Evolutionary conservation across 2,797 vertebrate species (phyloP).

Genomic region (Heterohyrax brucei): DNA sequence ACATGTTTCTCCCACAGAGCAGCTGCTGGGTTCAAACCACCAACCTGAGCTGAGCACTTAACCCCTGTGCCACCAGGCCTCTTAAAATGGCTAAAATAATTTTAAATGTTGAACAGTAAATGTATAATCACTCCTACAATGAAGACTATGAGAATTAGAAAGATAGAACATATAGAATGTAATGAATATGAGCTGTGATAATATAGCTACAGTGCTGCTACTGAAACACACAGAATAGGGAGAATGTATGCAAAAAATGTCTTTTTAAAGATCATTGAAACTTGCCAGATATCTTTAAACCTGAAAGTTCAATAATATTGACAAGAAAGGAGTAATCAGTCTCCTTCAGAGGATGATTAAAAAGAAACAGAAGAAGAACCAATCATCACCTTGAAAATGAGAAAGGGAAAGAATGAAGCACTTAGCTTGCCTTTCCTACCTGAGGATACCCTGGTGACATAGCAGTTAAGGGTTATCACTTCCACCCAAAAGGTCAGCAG

Average conservation of each 20-base stretch:
- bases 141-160: neutral
- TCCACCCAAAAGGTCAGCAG: too few species aligned
- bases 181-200: neutral
- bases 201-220: neutral
- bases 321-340: neutral
- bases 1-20: too few species aligned
- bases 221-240: neutral
- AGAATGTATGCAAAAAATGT: neutral
- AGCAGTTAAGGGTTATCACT: too few species aligned
- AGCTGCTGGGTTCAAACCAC: too few species aligned
- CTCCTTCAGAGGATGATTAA: neutral
- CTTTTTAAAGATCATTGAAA: neutral
- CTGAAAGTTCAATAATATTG: neutral
- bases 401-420: neutral
- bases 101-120: neutral
- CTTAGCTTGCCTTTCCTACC: neutral
- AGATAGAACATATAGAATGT: neutral
- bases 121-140: neutral
- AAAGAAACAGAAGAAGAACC: neutral
- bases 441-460: too few species aligned
- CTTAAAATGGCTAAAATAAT: neutral
- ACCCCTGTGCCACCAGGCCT: too few species aligned
- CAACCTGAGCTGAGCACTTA: too few species aligned
- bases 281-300: conserved; percentile 11
- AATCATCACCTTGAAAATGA: neutral